Conservation (phyloP, 2,797 vertebrate species). For the Acomys russatus region DNA sequence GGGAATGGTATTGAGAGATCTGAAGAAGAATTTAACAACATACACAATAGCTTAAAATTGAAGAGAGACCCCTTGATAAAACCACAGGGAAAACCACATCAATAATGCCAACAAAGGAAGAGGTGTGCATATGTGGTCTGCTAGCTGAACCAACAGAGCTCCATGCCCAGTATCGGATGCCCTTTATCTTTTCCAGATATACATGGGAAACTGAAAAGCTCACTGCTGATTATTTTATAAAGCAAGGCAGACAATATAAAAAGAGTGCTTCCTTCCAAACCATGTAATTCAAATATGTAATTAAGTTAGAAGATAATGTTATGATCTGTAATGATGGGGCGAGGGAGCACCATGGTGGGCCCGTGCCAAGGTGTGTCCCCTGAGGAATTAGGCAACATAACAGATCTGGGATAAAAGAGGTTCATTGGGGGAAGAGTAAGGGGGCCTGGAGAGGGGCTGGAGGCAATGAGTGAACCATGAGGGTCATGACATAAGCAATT, state of each 20-base stretch:
- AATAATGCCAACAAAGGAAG: neutral
- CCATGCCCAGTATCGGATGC: neutral
- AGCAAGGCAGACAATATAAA: neutral
- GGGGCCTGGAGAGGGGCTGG: too few relatives aligned
- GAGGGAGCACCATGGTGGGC: too few relatives aligned
- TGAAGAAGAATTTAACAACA: neutral
- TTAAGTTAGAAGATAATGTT: neutral
- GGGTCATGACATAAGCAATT: too few relatives aligned
- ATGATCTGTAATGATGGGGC: too few relatives aligned
- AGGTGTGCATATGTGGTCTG: neutral
- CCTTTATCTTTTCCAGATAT: neutral
- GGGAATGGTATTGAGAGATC: neutral
- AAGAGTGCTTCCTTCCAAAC: neutral
- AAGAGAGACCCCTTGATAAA: neutral
- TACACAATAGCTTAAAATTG: neutral
- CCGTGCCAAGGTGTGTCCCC: too few relatives aligned
- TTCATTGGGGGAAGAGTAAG: too few relatives aligned
- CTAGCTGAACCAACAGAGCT: neutral
- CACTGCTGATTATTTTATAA: neutral
- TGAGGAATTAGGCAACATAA: too few relatives aligned
- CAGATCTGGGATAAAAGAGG: too few relatives aligned
- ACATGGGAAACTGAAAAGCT: neutral
- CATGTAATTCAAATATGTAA: neutral
- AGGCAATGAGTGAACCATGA: too few relatives aligned
- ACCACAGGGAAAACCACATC: neutral